These are phyloP conservation scores for Sarcophaga peregrina DNA, from an alignment of 1,140 invertebrate species.

Conservation along the genomic window DNA sequence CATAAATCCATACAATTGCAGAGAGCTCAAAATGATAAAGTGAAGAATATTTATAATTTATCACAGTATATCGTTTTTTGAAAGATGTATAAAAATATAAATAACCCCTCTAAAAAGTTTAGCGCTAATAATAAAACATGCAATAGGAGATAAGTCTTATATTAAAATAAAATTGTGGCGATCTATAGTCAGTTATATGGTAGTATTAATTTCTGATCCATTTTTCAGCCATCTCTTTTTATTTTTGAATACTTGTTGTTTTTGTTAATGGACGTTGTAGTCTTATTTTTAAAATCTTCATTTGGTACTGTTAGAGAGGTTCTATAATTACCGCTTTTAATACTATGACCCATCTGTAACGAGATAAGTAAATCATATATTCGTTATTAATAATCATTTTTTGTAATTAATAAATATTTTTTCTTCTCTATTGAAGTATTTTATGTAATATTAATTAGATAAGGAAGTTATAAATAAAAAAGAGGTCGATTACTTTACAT, in stretches of 20 bases:
- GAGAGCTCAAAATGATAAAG: background rate
- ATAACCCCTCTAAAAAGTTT: background rate
- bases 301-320: background rate
- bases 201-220: background rate
- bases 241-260: constrained; percentile 29
- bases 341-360: constrained; percentile 17
- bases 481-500: background rate
- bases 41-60: constrained; percentile 10
- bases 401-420: no score
- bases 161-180: no score
- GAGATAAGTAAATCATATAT: background rate
- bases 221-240: background rate
- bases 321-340: background rate
- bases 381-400: background rate
- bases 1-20: background rate
- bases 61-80: background rate
- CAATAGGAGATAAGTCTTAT: no score
- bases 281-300: background rate
- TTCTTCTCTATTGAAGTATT: no score
- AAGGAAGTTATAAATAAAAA: no score
- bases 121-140: no score
- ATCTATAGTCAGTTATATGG: background rate
- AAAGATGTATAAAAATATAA: background rate
- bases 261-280: background rate
- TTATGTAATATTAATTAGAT: no score